phyloP scores from a whole-genome alignment of 2,888 invertebrate genomes.

The Boloria euphrosyne region DNA sequence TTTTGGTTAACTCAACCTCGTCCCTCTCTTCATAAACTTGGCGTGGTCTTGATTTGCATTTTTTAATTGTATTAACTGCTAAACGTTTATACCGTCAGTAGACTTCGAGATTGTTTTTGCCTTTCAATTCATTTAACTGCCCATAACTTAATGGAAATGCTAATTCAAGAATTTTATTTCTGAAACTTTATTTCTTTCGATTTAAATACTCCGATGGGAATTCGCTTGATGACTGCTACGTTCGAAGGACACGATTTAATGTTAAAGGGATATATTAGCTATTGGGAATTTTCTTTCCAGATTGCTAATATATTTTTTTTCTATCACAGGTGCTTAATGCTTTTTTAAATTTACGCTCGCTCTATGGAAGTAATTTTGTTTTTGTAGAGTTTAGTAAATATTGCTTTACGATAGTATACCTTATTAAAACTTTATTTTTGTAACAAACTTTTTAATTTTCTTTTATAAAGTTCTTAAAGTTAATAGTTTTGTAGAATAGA shows the following conservation, averaged over 20 bases:
- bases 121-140: slow-evolving; percentile 43
- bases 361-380: no score
- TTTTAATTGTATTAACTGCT: slow-evolving; percentile 45
- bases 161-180: slow-evolving; percentile 43
- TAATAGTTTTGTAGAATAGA: no score
- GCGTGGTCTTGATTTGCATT: slow-evolving; percentile 41
- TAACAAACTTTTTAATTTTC: no score
- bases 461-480: no score
- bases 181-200: slow-evolving; percentile 40
- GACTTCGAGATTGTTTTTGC: slow-evolving; percentile 40
- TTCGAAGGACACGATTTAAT: slow-evolving; percentile 8
- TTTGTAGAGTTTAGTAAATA: no score
- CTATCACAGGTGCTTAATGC: no score
- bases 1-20: slow-evolving; percentile 22
- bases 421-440: no score
- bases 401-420: no score
- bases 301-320: no score
- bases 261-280: no score
- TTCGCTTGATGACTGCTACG: slow-evolving; percentile 22
- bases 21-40: slow-evolving; percentile 30
- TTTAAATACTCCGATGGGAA: slow-evolving; percentile 34
- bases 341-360: no score
- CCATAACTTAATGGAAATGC: slow-evolving; percentile 44
- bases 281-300: no score
- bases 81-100: slow-evolving; percentile 38